Evolutionary conservation across 2,113 vertebrate genomes (phyloP).

Genomic region (Mormoops blainvillei): DNA sequence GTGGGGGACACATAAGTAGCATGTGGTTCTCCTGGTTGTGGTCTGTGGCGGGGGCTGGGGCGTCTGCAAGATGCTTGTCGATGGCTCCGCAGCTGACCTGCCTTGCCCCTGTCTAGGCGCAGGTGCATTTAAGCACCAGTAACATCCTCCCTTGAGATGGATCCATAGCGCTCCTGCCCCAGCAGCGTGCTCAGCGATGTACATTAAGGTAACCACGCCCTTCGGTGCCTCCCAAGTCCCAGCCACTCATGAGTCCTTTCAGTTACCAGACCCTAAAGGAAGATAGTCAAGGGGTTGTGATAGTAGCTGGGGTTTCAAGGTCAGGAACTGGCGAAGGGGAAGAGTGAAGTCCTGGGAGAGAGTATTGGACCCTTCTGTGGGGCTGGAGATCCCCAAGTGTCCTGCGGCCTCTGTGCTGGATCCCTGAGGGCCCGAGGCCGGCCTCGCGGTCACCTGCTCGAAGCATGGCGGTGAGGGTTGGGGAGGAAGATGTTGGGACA

Average conservation of each 20-base stretch:
- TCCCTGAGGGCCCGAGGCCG: neutral
- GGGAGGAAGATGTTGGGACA: neutral
- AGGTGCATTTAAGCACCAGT: neutral
- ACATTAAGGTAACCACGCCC: neutral
- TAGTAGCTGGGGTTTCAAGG: neutral
- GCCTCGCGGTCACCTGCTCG: fast-evolving
- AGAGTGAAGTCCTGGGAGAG: neutral
- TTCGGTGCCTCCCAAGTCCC: neutral
- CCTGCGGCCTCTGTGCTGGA: fast-evolving
- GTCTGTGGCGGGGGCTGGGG: neutral
- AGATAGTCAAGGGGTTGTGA: fast-evolving
- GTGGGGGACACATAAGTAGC: neutral
- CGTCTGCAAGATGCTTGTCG: neutral
- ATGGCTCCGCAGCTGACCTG: too few species aligned
- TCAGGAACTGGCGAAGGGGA: neutral
- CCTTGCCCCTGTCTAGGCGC: neutral
- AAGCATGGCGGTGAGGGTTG: fast-evolving
- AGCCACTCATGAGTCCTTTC: neutral
- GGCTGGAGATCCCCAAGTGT: fast-evolving
- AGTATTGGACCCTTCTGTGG: neutral
- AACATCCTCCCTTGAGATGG: neutral
- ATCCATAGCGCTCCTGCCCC: neutral
- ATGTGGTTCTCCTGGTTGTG: neutral
- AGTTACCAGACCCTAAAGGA: neutral
- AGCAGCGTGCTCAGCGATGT: neutral